phyloP scores from a whole-genome alignment of 1,140 invertebrate species.

The Drosophila asahinai region DNA sequence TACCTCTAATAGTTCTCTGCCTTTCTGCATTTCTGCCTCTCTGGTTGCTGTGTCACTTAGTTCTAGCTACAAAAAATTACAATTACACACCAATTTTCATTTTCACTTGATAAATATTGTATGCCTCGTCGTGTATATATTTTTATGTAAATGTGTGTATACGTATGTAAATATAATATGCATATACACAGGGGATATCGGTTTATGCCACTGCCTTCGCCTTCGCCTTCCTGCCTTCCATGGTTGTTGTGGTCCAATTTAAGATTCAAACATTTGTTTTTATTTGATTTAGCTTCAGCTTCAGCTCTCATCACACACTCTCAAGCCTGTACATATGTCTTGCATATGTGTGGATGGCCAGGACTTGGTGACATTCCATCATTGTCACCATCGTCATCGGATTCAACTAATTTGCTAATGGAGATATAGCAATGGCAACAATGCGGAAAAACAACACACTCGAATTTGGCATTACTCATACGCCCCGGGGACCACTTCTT shows the following conservation, averaged over 20 bases:
- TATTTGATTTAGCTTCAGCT: conserved; percentile 61
- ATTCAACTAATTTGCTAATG: conserved; percentile 45
- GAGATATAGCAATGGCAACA: conserved; percentile 15
- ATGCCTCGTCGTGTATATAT: neutral
- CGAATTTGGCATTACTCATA: conserved; percentile 32
- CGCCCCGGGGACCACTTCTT: conserved; percentile 23
- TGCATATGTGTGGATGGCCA: neutral
- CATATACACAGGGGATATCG: conserved; percentile 20
- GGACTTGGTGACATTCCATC: conserved; percentile 39
- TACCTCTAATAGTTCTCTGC: conserved; percentile 30
- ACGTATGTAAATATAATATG: conserved; percentile 22
- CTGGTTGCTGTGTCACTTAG: conserved; percentile 31
- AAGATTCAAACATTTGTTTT: conserved; percentile 57
- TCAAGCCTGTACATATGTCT: neutral
- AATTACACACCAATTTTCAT: conserved; percentile 39
- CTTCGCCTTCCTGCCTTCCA: conserved; percentile 6
- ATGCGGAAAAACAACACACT: conserved; percentile 28
- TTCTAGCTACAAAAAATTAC: conserved; percentile 56
- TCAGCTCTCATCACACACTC: conserved; percentile 14
- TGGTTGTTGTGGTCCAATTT: conserved; percentile 71
- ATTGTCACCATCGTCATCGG: conserved; percentile 21
- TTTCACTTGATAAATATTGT: conserved; percentile 34
- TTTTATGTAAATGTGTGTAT: conserved; percentile 2
- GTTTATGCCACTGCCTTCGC: conserved; percentile 16
- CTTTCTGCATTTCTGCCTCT: too few species aligned